These are phyloP conservation scores for Diadegma fenestrale DNA, from an alignment of 2,888 invertebrate species.

Conservation along the genomic window DNA sequence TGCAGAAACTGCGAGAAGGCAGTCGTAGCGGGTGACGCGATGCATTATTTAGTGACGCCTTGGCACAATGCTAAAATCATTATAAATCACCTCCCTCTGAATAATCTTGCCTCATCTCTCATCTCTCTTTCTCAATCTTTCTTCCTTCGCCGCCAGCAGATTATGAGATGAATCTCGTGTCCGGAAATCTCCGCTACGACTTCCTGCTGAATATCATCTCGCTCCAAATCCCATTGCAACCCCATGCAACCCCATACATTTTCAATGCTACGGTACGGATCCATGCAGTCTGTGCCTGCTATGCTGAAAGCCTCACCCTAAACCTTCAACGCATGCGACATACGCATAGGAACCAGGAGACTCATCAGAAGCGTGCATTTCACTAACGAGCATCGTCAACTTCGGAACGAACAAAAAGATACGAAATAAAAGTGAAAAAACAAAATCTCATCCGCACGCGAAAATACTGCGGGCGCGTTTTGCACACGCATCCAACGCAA, in stretches of 20 bases:
- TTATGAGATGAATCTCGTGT: constrained; percentile 63
- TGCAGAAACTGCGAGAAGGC: constrained; percentile 50
- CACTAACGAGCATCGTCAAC: constrained; percentile 55
- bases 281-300: no score
- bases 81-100: constrained; percentile 78
- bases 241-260: constrained; percentile 23
- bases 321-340: constrained; percentile 20
- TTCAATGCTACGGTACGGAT: constrained; percentile 4
- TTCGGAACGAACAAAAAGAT: constrained; percentile 44
- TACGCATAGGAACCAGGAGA: constrained; percentile 25
- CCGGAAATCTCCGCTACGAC: constrained; percentile 76
- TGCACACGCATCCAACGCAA: constrained; percentile 45
- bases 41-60: constrained; percentile 80
- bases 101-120: constrained; percentile 63
- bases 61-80: constrained; percentile 79
- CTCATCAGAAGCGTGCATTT: constrained; percentile 33
- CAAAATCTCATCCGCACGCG: constrained; percentile 4
- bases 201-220: constrained; percentile 75
- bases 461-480: constrained; percentile 37
- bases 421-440: constrained; percentile 11
- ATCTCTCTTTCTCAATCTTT: constrained; percentile 67
- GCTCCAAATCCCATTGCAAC: constrained; percentile 37
- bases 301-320: constrained; percentile 9
- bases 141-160: constrained; percentile 56
- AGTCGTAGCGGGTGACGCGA: constrained; percentile 66